Conservation (phyloP, 2,888 invertebrate genomes). For the Melanostoma scalare region DNA sequence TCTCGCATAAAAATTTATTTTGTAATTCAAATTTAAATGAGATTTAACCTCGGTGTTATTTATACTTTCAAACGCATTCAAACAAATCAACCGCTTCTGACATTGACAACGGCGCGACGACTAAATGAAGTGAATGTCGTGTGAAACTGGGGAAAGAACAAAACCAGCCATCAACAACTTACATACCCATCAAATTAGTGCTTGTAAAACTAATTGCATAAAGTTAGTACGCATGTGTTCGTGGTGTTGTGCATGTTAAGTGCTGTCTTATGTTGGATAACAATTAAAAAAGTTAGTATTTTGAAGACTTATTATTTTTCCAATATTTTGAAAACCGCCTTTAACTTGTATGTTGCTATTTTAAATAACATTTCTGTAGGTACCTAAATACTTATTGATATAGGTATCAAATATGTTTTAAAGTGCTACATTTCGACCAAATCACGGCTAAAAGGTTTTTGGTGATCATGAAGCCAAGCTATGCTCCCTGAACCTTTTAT, state of each 20-base stretch:
- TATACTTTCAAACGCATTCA: not conserved
- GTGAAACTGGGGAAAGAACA: slow-evolving; percentile 8
- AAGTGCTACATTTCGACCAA: too few species aligned
- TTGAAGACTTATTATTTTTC: too few species aligned
- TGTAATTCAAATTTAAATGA: too few species aligned
- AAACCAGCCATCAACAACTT: not conserved
- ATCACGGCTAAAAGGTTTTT: too few species aligned
- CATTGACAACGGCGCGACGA: slow-evolving; percentile 66
- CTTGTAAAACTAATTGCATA: slow-evolving; percentile 52
- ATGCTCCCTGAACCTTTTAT: too few species aligned
- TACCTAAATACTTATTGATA: too few species aligned
- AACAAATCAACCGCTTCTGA: slow-evolving; percentile 45
- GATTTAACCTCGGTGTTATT: too few species aligned
- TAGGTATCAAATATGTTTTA: too few species aligned
- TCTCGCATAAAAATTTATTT: not conserved
- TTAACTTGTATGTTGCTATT: too few species aligned
- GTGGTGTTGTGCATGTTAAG: slow-evolving; percentile 50
- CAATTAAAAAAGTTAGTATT: slow-evolving; percentile 1
- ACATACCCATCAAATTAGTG: slow-evolving; percentile 44
- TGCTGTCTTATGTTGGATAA: slow-evolving; percentile 52
- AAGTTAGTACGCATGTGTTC: slow-evolving; percentile 53
- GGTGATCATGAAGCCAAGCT: too few species aligned
- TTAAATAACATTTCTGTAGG: too few species aligned
- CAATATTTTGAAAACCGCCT: too few species aligned
- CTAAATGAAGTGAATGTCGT: slow-evolving; percentile 46